Conservation (phyloP, 2,888 invertebrate genomes). For the Frankliniella intonsa region DNA sequence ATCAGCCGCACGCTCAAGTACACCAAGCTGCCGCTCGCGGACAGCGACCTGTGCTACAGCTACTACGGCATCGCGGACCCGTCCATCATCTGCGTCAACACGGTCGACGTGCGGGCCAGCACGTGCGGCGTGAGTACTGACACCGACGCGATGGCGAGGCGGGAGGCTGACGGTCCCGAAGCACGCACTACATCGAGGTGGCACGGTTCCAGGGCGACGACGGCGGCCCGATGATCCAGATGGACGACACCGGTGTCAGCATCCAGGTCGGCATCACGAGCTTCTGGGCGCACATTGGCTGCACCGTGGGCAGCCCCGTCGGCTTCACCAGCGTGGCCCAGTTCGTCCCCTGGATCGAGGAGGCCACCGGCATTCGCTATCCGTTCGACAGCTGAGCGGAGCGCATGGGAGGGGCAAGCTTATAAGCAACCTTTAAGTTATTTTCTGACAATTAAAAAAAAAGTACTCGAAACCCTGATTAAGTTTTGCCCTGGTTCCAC, state of each 20-base stretch:
- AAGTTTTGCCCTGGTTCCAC: no score
- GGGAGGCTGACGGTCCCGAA: background rate
- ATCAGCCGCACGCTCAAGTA: background rate
- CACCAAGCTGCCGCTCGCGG: background rate
- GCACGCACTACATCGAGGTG: background rate
- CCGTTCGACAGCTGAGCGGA: background rate
- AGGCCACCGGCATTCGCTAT: background rate
- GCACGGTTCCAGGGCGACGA: background rate
- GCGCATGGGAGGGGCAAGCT: background rate
- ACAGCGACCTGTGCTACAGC: background rate
- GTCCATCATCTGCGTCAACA: background rate
- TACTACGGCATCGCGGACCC: background rate
- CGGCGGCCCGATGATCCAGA: background rate
- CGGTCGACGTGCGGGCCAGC: background rate
- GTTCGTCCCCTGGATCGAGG: background rate
- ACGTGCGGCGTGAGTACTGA: background rate
- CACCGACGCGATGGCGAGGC: background rate
- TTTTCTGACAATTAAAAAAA: background rate
- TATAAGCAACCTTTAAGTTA: background rate
- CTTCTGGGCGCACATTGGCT: background rate
- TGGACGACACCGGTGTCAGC: background rate
- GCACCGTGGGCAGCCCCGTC: background rate
- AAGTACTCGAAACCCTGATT: background rate
- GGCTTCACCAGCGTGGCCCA: background rate
- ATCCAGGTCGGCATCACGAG: background rate